Percentiles rank a stretch among this genome's conserved stretches.
Evolutionary conservation across 2,797 vertebrate genomes (phyloP).

Genomic region (Chaetophractus vellerosus): DNA sequence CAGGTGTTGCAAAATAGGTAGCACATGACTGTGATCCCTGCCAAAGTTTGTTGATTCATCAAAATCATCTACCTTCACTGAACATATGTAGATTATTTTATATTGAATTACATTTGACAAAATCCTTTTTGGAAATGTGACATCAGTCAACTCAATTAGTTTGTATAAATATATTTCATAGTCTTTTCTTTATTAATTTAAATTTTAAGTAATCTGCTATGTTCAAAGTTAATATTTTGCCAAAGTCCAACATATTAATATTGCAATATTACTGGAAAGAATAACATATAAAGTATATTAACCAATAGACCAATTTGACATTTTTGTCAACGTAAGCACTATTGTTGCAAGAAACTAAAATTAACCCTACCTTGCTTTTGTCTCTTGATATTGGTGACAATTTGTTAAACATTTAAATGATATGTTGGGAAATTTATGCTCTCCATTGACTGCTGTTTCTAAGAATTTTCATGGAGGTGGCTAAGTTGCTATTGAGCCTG

Average conservation of each 20-base stretch:
- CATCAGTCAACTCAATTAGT: not conserved
- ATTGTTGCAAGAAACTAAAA: conserved; percentile 18
- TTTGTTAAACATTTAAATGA: not conserved
- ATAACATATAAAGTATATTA: not conserved
- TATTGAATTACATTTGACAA: not conserved
- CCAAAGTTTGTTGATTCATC: not conserved
- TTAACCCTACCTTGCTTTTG: not conserved
- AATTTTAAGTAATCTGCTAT: not conserved
- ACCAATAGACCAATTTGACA: not conserved
- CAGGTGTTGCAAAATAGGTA: not conserved
- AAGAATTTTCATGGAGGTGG: not conserved
- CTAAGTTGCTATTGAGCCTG: not conserved
- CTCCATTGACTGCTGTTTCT: not conserved
- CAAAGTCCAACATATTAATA: not conserved
- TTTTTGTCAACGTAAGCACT: not conserved
- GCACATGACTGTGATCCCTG: not conserved
- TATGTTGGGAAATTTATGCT: not conserved
- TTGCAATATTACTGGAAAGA: not conserved
- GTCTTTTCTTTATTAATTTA: not conserved
- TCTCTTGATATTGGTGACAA: not conserved
- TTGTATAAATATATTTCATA: not conserved
- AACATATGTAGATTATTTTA: conserved; percentile 5
- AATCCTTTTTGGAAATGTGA: not conserved
- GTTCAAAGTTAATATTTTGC: not conserved
- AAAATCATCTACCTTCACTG: not conserved